phyloP scores from a whole-genome alignment of 1,140 invertebrate species.

The Notospermus geniculatus region DNA sequence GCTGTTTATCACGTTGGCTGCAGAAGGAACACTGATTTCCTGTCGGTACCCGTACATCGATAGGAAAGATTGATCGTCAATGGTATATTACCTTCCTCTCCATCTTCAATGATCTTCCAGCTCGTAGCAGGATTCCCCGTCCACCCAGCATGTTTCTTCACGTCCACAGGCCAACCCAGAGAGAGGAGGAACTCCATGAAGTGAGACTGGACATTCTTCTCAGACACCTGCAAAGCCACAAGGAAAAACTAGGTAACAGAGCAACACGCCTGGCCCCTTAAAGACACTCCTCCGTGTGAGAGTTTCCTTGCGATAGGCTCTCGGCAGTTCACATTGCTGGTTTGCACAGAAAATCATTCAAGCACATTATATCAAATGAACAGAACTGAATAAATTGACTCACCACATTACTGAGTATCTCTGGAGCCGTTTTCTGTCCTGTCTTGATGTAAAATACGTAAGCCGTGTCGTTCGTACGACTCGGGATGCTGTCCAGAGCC shows the following conservation, averaged over 20 bases:
- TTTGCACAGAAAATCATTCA: background rate
- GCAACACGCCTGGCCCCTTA: background rate
- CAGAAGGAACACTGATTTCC: too few species aligned
- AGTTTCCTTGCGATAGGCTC: background rate
- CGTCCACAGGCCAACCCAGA: slow-evolving; percentile 82
- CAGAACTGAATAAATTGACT: slow-evolving; percentile 32
- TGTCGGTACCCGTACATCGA: too few species aligned
- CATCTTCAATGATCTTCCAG: slow-evolving; percentile 62
- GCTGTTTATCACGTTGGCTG: too few species aligned
- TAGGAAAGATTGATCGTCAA: too few species aligned
- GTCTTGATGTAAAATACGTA: slow-evolving; percentile 92
- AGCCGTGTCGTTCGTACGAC: slow-evolving; percentile 85
- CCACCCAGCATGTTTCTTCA: slow-evolving; percentile 82
- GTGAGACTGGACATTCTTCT: slow-evolving; percentile 64
- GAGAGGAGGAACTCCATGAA: slow-evolving; percentile 79
- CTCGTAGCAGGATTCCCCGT: slow-evolving; percentile 81
- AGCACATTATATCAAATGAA: too few species aligned
- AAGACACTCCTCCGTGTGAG: background rate
- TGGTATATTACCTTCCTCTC: slow-evolving; percentile 38
- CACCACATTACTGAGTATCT: slow-evolving; percentile 83
- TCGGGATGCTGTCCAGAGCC: slow-evolving; percentile 75
- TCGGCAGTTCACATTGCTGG: background rate
- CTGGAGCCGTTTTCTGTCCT: slow-evolving; percentile 71
- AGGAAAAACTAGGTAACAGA: slow-evolving; percentile 3
- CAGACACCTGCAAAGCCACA: slow-evolving; percentile 48